A percentile compares a stretch with the other conserved stretches of the same genome.
Conservation (phyloP, 2,113 vertebrate species). For the Clarias macrocephalus region DNA sequence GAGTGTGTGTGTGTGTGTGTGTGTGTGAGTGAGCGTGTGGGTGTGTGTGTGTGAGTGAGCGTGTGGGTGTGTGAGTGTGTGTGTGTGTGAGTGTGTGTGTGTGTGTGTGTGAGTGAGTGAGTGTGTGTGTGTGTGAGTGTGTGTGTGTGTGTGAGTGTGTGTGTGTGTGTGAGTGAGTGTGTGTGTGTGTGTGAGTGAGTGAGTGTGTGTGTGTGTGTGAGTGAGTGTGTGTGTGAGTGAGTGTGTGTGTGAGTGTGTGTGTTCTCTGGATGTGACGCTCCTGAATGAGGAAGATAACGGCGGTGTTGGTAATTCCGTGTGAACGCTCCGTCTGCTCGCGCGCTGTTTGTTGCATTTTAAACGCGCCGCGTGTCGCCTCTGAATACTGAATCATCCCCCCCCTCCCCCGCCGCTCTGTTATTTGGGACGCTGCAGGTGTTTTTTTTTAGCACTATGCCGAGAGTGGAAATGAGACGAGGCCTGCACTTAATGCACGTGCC, state of each 20-base stretch:
- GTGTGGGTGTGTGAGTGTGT: no score
- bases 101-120: no score
- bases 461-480: conserved; percentile 3
- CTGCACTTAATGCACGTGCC: background rate
- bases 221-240: no score
- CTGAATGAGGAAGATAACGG: background rate
- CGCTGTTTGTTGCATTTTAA: conserved; percentile 29
- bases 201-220: no score
- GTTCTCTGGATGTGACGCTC: background rate
- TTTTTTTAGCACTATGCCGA: background rate
- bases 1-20: no score
- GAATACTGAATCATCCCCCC: background rate
- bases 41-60: no score
- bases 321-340: background rate
- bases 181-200: no score
- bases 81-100: no score
- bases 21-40: no score
- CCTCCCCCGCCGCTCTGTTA: background rate
- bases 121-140: no score
- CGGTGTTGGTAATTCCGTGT: background rate
- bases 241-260: background rate
- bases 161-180: no score
- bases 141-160: no score
- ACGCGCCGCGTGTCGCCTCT: background rate
- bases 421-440: conserved; percentile 24